These are phyloP conservation scores for Ametastegia equiseti DNA, from an alignment of 2,888 invertebrate species.

Conservation along the genomic window DNA sequence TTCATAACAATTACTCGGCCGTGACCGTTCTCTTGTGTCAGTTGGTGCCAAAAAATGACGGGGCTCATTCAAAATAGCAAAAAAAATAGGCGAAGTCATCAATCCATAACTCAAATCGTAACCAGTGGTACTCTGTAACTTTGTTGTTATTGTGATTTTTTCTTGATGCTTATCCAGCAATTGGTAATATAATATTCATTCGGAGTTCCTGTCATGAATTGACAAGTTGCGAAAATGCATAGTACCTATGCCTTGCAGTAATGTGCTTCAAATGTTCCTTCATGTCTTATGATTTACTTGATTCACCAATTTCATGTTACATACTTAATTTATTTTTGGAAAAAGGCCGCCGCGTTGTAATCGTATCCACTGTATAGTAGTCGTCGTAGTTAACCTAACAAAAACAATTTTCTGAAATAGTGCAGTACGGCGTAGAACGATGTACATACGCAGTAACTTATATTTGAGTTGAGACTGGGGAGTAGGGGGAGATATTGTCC, in stretches of 20 bases:
- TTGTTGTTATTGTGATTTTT: background rate
- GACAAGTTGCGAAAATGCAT: background rate
- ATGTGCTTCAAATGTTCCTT: background rate
- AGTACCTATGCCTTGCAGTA: background rate
- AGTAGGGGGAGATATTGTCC: too few relatives aligned
- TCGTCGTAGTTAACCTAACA: background rate
- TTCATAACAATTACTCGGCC: slow-evolving; percentile 10
- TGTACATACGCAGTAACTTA: too few relatives aligned
- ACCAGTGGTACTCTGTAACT: too few relatives aligned
- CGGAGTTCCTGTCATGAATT: background rate
- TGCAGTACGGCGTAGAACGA: too few relatives aligned
- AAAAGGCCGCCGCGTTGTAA: background rate
- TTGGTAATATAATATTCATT: background rate
- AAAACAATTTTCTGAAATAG: too few relatives aligned
- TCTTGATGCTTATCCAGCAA: background rate
- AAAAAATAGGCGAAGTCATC: background rate
- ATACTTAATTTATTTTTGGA: background rate
- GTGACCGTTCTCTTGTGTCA: background rate
- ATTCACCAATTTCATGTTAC: background rate
- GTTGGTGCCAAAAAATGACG: background rate
- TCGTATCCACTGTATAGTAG: background rate
- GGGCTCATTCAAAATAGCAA: background rate
- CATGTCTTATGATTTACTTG: background rate
- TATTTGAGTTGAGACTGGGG: too few relatives aligned
- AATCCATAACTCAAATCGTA: background rate